Percentiles rank a stretch among this genome's conserved stretches.
Conservation (phyloP, 92 coral and sea anemone species). For the Micromussa lordhowensis region DNA sequence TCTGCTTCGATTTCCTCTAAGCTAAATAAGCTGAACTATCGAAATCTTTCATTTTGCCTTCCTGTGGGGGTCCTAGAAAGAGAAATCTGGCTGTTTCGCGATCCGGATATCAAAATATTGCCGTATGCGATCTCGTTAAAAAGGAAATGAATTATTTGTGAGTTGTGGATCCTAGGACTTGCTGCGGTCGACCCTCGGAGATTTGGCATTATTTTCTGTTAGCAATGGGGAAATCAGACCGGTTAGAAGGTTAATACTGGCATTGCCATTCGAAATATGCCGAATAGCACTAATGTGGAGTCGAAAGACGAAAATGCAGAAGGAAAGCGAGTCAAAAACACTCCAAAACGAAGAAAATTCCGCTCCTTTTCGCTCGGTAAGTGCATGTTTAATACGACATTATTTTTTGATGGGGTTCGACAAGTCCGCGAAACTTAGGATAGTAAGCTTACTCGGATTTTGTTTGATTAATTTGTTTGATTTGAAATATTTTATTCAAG, state of each 20-base stretch:
- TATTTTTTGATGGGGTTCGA: background rate
- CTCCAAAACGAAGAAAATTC: slow-evolving; percentile 29
- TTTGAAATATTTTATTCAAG: background rate
- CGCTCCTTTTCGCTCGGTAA: slow-evolving; percentile 47
- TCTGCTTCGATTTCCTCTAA: slow-evolving; percentile 10
- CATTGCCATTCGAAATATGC: slow-evolving; percentile 8
- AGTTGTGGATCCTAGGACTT: background rate
- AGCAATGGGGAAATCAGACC: background rate
- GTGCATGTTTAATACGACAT: background rate
- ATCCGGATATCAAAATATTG: slow-evolving; percentile 17
- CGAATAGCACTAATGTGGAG: slow-evolving; percentile 2
- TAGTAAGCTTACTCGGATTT: background rate
- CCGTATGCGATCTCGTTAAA: slow-evolving; percentile 12
- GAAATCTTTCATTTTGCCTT: background rate
- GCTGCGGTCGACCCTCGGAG: slow-evolving; percentile 24
- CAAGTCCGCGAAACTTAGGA: background rate
- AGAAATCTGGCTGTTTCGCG: slow-evolving; percentile 9
- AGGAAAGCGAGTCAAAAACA: slow-evolving; percentile 20
- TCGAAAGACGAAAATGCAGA: slow-evolving; percentile 6
- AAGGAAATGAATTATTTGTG: slow-evolving; percentile 49
- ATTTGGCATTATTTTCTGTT: background rate
- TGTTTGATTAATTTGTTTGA: background rate
- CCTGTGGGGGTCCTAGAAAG: slow-evolving; percentile 25
- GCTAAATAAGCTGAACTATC: slow-evolving; percentile 14
- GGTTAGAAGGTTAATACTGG: background rate